These are phyloP conservation scores for Lamprotornis superbus DNA, from an alignment of 2,113 vertebrate species.

Conservation along the genomic window DNA sequence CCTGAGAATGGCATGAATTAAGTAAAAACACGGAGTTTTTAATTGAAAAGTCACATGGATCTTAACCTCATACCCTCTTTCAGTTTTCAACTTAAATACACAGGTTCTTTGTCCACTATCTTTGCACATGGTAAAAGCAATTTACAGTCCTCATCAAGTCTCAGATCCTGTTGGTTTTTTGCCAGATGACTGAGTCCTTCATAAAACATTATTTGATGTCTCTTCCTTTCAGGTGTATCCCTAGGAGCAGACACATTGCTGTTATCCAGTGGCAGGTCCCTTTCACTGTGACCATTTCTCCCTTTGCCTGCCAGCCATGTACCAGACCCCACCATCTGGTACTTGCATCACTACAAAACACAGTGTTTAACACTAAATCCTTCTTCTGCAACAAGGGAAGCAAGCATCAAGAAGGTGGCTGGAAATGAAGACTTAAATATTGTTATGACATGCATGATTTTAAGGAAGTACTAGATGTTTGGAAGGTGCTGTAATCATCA, in stretches of 20 bases:
- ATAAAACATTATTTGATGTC: not conserved
- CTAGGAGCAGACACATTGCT: not conserved
- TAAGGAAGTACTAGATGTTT: not conserved
- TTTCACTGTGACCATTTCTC: not conserved
- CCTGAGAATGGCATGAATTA: not conserved
- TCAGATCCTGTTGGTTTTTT: not conserved
- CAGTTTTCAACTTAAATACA: not conserved
- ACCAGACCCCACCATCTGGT: not conserved
- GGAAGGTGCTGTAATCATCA: not conserved
- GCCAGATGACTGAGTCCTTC: not conserved
- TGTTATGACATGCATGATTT: not conserved
- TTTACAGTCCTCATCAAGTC: not conserved
- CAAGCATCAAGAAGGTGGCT: rapidly evolving
- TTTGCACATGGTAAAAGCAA: not conserved
- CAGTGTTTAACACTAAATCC: not conserved
- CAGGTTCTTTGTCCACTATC: not conserved
- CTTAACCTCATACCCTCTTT: not conserved
- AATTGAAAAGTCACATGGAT: not conserved
- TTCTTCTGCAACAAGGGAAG: not conserved
- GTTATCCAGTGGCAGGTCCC: rapidly evolving
- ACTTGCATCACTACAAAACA: not conserved
- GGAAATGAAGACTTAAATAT: not conserved
- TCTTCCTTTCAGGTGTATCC: not conserved
- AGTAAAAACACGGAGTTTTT: not conserved
- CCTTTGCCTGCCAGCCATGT: not conserved